These are phyloP conservation scores for Acrocephalus kingi DNA, from an alignment of 2,113 vertebrate species.

Conservation along the genomic window DNA sequence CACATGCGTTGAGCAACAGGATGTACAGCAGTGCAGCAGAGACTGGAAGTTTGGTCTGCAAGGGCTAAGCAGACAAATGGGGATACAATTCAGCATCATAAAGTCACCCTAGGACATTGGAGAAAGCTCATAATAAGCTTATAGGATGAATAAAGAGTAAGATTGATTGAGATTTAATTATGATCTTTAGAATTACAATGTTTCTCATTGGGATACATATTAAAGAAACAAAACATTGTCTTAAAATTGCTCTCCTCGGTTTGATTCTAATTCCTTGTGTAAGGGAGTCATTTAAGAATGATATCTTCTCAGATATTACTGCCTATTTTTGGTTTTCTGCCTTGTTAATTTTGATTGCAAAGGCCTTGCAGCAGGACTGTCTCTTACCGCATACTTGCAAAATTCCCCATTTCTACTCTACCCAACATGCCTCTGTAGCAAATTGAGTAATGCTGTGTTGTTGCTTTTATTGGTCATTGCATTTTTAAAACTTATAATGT, in stretches of 20 bases:
- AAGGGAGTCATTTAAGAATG: not conserved
- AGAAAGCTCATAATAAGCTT: not conserved
- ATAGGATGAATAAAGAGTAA: not conserved
- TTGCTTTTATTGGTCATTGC: not conserved
- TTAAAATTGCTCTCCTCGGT: not conserved
- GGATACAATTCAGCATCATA: not conserved
- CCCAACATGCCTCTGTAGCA: not conserved
- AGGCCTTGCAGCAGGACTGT: not conserved
- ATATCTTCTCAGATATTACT: not conserved
- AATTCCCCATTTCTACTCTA: not conserved
- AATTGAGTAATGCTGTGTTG: not conserved
- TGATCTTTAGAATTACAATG: not conserved
- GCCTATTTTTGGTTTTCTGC: not conserved
- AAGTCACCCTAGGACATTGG: not conserved
- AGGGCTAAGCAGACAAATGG: not conserved
- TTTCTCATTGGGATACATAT: not conserved
- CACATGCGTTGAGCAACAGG: not conserved
- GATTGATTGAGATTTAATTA: not conserved
- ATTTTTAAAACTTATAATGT: not conserved
- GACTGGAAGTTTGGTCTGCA: not conserved
- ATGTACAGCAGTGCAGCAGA: not conserved
- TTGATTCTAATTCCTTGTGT: not conserved
- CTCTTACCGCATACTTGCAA: not conserved
- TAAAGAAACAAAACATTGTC: not conserved
- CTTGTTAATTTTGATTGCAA: constrained; percentile 1